A percentile compares a stretch with the other conserved stretches of the same genome.
Conservation (phyloP, 2,797 vertebrate species). For the Tachyglossus aculeatus region DNA sequence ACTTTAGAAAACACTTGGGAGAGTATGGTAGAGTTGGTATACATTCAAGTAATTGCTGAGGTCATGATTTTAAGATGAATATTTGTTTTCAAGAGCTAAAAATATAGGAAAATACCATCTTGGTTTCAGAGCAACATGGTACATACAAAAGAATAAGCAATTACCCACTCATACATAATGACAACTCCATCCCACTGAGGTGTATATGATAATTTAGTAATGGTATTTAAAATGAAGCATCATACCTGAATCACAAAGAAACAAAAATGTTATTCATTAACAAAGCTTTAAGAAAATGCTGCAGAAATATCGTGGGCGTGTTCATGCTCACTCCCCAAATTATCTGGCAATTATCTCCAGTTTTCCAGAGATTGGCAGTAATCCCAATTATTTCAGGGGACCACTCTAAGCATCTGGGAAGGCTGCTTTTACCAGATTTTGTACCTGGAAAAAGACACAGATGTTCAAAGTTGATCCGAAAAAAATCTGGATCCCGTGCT, state of each 20-base stretch:
- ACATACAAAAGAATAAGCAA: neutral
- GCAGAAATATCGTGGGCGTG: neutral
- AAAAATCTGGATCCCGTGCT: too few species aligned
- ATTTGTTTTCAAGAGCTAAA: neutral
- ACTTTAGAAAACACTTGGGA: too few species aligned
- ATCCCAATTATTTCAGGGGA: too few species aligned
- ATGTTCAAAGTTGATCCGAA: too few species aligned
- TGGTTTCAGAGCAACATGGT: slow-evolving; percentile 26
- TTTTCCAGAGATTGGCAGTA: slow-evolving; percentile 1
- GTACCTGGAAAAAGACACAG: too few species aligned
- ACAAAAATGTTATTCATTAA: neutral
- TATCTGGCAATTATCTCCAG: neutral
- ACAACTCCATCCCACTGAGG: neutral
- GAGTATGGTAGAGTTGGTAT: too few species aligned
- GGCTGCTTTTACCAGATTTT: too few species aligned
- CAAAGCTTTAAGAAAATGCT: neutral
- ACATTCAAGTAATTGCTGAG: neutral
- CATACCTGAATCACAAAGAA: neutral
- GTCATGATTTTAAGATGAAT: neutral
- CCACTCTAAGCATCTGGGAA: too few species aligned
- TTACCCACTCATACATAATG: neutral
- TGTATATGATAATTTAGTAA: slow-evolving; percentile 7
- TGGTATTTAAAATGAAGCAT: slow-evolving; percentile 8
- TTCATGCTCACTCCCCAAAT: neutral
- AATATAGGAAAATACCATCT: neutral